Evolutionary conservation across 2,113 vertebrate genomes (phyloP), one percentile per base, ranked within the genome.

Genomic region (Mus spicilegus): DNA sequence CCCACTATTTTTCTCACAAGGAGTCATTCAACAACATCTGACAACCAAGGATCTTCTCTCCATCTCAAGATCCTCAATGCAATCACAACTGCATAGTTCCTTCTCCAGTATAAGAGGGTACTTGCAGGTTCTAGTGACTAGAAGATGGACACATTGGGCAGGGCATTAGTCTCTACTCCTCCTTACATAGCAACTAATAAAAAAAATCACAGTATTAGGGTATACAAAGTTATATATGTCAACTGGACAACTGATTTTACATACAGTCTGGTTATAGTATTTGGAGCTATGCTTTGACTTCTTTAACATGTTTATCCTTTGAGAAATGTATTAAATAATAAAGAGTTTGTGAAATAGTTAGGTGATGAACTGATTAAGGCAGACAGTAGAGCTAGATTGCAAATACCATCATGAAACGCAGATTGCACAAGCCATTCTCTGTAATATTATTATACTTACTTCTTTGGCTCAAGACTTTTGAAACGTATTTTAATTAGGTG

Each of bases 281-380:
- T 76, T 90, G 58, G 39, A 94, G 69, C 22, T 67, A 94, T 90
- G 67, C 9, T 56, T 76, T 94, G 33, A 36, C 3, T 92, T 84
- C 58, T 77, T 84, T 67, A 96, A 95, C 93, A 93, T 46, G 51
- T 98, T 9, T 97, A 73, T 81, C 72, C 97, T 97, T 95, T 96
- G 75, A 94, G 91, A 86, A 69, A 3, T 96, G 3, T 42, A 39
- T 84, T 84, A 94, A 13, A 16, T 58, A 81, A 86, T 24, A 89
- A 42, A 80, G 22, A 12, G 14, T 91, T 89, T 91, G 54, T 20
- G 54, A 91, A 92, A 84, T 76, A 36, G 7, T 19, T 67, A 56
- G 89, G 26, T 13, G 49, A 26, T 89, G 22, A 46, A 91, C 36
- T 70, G 19, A 87, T 82, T 54, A 92, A 87, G 76, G 28, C 46